phyloP scores from a whole-genome alignment of 2,888 invertebrate species.

The Lamproptera curius region DNA sequence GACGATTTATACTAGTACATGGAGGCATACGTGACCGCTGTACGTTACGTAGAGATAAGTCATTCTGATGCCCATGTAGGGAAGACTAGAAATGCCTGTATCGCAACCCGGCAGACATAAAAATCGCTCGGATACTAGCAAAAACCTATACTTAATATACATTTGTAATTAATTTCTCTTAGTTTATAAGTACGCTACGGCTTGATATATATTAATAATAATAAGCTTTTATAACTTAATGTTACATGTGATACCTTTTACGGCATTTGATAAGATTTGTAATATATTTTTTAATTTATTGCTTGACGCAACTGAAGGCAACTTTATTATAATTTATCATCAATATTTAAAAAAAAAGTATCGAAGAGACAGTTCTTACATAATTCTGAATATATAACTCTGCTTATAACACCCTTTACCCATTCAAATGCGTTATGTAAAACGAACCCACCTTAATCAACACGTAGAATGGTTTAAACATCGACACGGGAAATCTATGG shows the following conservation, averaged over 20 bases:
- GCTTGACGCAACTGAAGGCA: too few relatives aligned
- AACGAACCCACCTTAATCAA: constrained; percentile 1
- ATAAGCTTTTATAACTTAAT: constrained; percentile 17
- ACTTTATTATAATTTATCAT: too few relatives aligned
- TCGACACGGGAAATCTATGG: constrained; percentile 10
- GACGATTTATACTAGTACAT: constrained; percentile 35
- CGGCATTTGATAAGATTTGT: neutral
- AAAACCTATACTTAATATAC: constrained; percentile 34
- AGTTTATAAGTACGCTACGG: constrained; percentile 3
- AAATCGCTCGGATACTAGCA: constrained; percentile 46
- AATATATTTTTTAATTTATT: too few relatives aligned
- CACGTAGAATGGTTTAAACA: constrained; percentile 3
- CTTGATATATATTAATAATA: constrained; percentile 6
- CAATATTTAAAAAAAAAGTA: too few relatives aligned
- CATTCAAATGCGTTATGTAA: neutral
- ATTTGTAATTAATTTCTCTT: constrained; percentile 14
- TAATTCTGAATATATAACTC: neutral
- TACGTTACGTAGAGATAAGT: constrained; percentile 44
- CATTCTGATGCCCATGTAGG: constrained; percentile 56
- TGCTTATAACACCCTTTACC: too few relatives aligned
- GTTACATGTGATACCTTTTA: constrained; percentile 12
- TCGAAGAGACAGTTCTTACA: neutral
- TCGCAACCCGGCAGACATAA: constrained; percentile 47
- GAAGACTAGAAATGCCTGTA: constrained; percentile 37
- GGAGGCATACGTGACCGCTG: constrained; percentile 27